Conservation (phyloP, 92 coral and sea anemone genomes). For the Anthopleura xanthogrammica region DNA sequence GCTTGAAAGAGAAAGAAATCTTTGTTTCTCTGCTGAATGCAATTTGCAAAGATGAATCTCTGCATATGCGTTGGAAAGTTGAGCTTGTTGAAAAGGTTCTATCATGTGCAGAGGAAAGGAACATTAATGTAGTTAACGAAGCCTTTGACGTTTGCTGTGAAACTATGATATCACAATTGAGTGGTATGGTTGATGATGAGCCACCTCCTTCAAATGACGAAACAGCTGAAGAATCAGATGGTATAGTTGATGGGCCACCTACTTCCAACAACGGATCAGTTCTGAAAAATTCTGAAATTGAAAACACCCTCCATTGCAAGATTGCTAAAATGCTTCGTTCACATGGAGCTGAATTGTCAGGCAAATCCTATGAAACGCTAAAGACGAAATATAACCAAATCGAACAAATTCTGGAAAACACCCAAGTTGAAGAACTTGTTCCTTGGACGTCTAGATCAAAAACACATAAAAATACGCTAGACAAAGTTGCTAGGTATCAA, state of each 20-base stretch:
- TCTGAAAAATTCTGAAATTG: background rate
- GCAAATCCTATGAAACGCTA: background rate
- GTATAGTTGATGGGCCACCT: background rate
- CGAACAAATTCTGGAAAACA: background rate
- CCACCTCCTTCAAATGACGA: background rate
- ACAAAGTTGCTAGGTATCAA: background rate
- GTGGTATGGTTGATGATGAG: background rate
- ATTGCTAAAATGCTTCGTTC: background rate
- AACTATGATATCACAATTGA: background rate
- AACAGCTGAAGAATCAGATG: background rate
- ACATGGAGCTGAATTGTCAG: background rate
- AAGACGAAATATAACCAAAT: background rate
- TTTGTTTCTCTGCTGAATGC: background rate
- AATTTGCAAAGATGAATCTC: background rate
- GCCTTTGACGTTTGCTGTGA: background rate
- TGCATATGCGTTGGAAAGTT: background rate
- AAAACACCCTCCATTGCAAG: background rate
- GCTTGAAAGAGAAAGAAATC: background rate
- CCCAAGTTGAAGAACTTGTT: background rate
- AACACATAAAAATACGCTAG: background rate
- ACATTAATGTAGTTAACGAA: background rate
- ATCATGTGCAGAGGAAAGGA: background rate
- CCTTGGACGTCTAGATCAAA: background rate
- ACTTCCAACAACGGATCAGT: no score
- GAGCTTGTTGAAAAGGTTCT: background rate